Evolutionary conservation across 2,888 invertebrate genomes (phyloP).

Genomic region (Brachyptera putata): DNA sequence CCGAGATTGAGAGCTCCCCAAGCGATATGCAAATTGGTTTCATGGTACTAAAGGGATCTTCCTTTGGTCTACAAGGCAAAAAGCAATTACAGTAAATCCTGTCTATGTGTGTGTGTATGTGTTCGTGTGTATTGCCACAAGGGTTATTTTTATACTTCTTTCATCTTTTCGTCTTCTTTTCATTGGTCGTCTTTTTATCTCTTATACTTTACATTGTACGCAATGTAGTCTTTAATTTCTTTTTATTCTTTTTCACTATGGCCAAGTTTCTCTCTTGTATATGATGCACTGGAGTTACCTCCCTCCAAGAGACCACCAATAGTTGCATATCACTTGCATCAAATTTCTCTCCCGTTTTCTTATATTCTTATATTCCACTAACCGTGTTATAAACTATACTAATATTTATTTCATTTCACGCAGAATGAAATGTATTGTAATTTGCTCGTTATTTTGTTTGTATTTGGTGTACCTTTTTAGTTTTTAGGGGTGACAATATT

Average conservation of each 20-base stretch:
- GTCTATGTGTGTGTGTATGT: not conserved
- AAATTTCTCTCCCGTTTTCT: too few species aligned
- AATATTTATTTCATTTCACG: too few species aligned
- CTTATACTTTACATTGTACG: not conserved
- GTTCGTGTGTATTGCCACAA: not conserved
- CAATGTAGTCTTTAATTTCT: conserved; percentile 9
- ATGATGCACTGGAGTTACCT: too few species aligned
- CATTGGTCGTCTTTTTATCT: not conserved
- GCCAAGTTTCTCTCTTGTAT: conserved; percentile 23
- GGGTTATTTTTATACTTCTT: conserved; percentile 5
- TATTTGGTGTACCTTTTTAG: too few species aligned
- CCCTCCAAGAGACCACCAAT: too few species aligned
- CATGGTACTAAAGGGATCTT: conserved; percentile 21
- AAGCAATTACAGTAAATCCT: conserved; percentile 20
- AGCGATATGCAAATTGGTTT: conserved; percentile 20
- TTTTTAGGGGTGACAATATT: too few species aligned
- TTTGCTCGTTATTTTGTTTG: too few species aligned
- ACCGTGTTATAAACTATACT: too few species aligned
- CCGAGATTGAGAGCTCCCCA: conserved; percentile 10
- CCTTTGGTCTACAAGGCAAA: conserved; percentile 6
- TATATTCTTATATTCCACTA: too few species aligned
- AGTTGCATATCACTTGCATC: too few species aligned
- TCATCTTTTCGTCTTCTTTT: conserved; percentile 13
- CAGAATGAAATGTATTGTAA: too few species aligned
- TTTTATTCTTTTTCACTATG: conserved; percentile 15